These are phyloP conservation scores for Sphecodes monilicornis DNA, from an alignment of 2,888 invertebrate species.

Conservation along the genomic window DNA sequence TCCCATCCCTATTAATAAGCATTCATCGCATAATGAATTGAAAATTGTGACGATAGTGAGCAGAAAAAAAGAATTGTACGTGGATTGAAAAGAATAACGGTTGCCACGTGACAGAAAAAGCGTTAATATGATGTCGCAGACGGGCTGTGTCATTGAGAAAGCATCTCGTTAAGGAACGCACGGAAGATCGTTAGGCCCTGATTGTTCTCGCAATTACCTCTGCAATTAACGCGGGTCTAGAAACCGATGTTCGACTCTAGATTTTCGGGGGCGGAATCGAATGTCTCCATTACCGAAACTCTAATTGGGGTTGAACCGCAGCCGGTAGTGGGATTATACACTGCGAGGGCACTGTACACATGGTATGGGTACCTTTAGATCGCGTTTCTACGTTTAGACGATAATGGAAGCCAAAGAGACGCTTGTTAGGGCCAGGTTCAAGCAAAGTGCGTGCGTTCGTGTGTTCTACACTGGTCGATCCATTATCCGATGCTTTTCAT, in stretches of 20 bases:
- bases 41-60: neutral
- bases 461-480: constrained; percentile 49
- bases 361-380: constrained; percentile 47
- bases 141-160: neutral
- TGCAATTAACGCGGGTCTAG: constrained; percentile 26
- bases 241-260: neutral
- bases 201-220: constrained; percentile 36
- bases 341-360: constrained; percentile 46
- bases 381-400: constrained; percentile 53
- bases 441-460: constrained; percentile 45
- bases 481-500: constrained; percentile 39
- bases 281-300: constrained; percentile 51
- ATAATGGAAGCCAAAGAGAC: constrained; percentile 65
- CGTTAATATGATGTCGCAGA: neutral
- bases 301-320: constrained; percentile 58
- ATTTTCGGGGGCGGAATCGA: constrained; percentile 22
- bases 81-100: too few species aligned
- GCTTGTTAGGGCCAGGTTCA: constrained; percentile 44
- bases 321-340: constrained; percentile 50
- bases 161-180: constrained; percentile 1
- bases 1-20: neutral
- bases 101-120: neutral
- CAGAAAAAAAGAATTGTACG: neutral
- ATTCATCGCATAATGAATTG: neutral
- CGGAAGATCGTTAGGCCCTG: constrained; percentile 15